A percentile compares a stretch with the other conserved stretches of the same genome.
Evolutionary conservation across 2,113 vertebrate species (phyloP).

Genomic region (Oreocharis arfaki): DNA sequence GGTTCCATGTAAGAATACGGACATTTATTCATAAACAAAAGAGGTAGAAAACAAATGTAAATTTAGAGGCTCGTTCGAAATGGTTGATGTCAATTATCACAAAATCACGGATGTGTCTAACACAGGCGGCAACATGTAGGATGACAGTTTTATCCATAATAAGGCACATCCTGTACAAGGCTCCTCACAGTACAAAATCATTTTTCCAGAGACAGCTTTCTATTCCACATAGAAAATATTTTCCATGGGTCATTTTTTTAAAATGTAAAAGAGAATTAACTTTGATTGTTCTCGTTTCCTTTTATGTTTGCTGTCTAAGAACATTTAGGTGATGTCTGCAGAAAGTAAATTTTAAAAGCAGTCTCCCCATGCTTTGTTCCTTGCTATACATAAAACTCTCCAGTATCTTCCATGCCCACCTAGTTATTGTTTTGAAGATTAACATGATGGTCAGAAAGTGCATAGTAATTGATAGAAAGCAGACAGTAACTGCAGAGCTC

Average conservation of each 20-base stretch:
- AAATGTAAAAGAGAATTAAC: slow-evolving; percentile 9
- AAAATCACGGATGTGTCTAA: neutral
- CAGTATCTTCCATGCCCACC: neutral
- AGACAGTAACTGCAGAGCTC: neutral
- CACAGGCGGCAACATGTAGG: neutral
- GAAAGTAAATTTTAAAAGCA: slow-evolving; percentile 12
- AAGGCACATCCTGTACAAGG: neutral
- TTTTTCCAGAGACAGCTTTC: slow-evolving; percentile 33
- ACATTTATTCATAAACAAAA: neutral
- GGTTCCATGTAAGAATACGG: neutral
- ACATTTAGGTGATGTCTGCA: neutral
- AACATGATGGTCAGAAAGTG: neutral
- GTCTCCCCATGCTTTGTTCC: neutral
- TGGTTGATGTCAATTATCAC: neutral
- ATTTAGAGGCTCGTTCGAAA: neutral
- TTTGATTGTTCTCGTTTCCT: neutral
- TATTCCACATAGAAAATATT: slow-evolving; percentile 22
- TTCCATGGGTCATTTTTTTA: slow-evolving; percentile 12
- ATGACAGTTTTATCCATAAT: neutral
- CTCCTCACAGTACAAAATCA: neutral
- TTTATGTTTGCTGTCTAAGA: slow-evolving; percentile 38
- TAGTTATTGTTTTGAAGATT: neutral
- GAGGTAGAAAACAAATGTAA: neutral
- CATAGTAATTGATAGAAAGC: neutral
- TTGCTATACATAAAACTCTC: neutral